These are phyloP conservation scores for Agelas oroides DNA, from an alignment of 37 sponge, comb jelly and placozoan genomes.

Conservation along the genomic window DNA sequence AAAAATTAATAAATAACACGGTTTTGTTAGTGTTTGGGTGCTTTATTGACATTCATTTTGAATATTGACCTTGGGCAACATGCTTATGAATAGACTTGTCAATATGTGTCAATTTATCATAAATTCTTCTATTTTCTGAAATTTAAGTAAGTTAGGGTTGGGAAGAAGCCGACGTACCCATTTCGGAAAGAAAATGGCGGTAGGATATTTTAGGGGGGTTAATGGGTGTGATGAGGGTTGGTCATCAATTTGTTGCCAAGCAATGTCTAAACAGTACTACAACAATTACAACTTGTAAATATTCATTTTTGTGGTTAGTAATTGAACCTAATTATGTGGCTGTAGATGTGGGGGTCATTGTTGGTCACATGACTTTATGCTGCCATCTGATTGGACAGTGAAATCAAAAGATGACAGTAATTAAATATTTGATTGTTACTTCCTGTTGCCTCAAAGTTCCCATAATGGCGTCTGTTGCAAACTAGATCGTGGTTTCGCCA, in stretches of 20 bases:
- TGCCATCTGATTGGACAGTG: slow-evolving; percentile 48
- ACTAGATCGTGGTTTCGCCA: background rate
- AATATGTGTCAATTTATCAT: no score
- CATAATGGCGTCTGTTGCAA: slow-evolving; percentile 13
- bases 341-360: slow-evolving; percentile 20
- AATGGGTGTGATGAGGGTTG: background rate
- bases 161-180: no score
- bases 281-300: slow-evolving; percentile 54
- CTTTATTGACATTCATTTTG: no score
- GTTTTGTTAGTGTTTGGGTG: no score
- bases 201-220: background rate
- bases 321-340: slow-evolving; percentile 21
- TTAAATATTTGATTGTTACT: background rate
- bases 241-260: slow-evolving; percentile 38
- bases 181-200: no score
- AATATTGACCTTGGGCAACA: no score
- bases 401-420: slow-evolving; percentile 10
- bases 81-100: no score
- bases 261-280: slow-evolving; percentile 34
- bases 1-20: no score
- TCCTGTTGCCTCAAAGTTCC: no score
- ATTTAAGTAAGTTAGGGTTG: no score
- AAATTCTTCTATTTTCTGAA: no score
- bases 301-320: slow-evolving; percentile 66
- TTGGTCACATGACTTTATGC: slow-evolving; percentile 42